Percentiles rank a stretch among this genome's conserved stretches.
Conservation (phyloP, 2,888 invertebrate genomes). For the Cheiracanthium punctorium region DNA sequence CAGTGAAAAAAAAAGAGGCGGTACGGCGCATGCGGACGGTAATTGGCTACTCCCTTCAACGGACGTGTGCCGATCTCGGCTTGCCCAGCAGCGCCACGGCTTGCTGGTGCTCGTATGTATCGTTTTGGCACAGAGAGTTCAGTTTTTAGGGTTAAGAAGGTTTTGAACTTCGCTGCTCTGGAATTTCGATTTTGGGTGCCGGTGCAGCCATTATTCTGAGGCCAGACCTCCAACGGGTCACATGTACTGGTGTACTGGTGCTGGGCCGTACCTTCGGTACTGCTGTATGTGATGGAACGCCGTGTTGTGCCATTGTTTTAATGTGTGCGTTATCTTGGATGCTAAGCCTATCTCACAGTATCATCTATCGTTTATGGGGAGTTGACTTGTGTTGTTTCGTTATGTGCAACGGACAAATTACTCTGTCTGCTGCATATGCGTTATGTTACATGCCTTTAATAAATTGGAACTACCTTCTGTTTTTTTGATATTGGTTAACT, state of each 20-base stretch:
- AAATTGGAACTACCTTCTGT: slow-evolving; percentile 13
- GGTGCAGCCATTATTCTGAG: slow-evolving; percentile 43
- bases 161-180: slow-evolving; percentile 56
- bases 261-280: slow-evolving; percentile 9
- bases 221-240: slow-evolving; percentile 33
- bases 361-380: slow-evolving; percentile 38
- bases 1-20: slow-evolving; percentile 33
- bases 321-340: slow-evolving; percentile 38
- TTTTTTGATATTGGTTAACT: neutral
- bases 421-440: slow-evolving; percentile 4
- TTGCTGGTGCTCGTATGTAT: slow-evolving; percentile 40
- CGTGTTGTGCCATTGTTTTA: slow-evolving; percentile 30
- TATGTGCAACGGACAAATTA: slow-evolving; percentile 29
- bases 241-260: slow-evolving; percentile 56
- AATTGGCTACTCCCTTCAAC: slow-evolving; percentile 69
- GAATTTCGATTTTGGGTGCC: slow-evolving; percentile 56
- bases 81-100: slow-evolving; percentile 53
- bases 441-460: neutral
- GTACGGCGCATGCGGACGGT: slow-evolving; percentile 61
- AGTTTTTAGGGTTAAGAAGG: slow-evolving; percentile 69
- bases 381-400: slow-evolving; percentile 37
- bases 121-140: slow-evolving; percentile 52
- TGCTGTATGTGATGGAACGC: slow-evolving; percentile 9
- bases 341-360: slow-evolving; percentile 64
- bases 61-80: slow-evolving; percentile 40